Evolutionary conservation across 2,113 vertebrate genomes (phyloP), one percentile per base, ranked within the genome.

Genomic region (Syrrhaptes paradoxus): DNA sequence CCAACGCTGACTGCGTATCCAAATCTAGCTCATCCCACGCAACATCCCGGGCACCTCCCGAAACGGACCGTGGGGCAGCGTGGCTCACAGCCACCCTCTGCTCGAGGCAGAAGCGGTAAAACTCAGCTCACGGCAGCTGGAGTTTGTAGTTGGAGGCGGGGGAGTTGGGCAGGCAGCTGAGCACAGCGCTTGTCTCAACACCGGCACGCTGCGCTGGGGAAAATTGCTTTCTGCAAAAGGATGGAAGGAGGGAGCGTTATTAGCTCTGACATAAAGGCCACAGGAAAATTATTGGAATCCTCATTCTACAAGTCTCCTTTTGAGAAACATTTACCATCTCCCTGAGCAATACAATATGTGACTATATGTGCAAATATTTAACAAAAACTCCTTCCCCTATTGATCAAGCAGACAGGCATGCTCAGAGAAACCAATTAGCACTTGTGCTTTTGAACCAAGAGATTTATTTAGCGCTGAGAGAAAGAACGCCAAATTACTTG

Each of bases 351-450:
- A 83, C 63, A 93, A 72, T 92, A 78, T 80, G 85, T 82, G 94
- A 77, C 85, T 89, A 63, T 94, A 87, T 86, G 90, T 83, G 92
- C 89, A 93, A 95, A 96, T 95, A 97, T 91, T 97, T 95, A 96
- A 96, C 90, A 85, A 93, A 96, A 96, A 93, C 92, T 89, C 43
- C 84, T 92, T 91, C 75, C 91, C 51, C 79, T 87, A 90, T 78
- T 97, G 96, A 96, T 94, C 92, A 94, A 61, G 90, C 55, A 70
- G 93, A 45, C 89, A 94, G 82, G 65, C 92, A 57, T 49, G 70
- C 95, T 96, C 91, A 54, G 83, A 92, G 96, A 96, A 96, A 90
- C 93, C 95, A 97, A 97, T 96, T 97, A 97, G 88, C 86, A 86
- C 88, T 70, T 63, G 74, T 31, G 96, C 96, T 96, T 97, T 93